Evolutionary conservation across 2,888 invertebrate genomes (phyloP), one percentile per base, ranked within the genome.

Genomic region (Drosophila nr. perissopoda): DNA sequence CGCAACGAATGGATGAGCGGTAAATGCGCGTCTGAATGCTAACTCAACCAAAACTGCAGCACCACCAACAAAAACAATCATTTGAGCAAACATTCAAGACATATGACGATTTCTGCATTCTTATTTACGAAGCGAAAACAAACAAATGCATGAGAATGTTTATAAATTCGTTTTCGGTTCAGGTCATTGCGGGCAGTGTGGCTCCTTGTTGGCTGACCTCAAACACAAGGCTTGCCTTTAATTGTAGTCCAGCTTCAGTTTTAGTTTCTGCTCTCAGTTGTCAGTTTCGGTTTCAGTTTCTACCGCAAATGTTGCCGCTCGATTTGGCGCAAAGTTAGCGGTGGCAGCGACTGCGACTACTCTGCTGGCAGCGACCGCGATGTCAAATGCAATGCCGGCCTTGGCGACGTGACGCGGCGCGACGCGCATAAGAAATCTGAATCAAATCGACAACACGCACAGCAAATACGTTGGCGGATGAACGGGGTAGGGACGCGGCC

Each of bases 361-460:
- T 60, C 45, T 61, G 31, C 38, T 29, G 40, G 52, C 64, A 29
- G 53, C 68, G 57, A 58, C 61, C 11, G 64, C 61, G 73, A 56
- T 74, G 81, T 70, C 78, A 67, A 63, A 63, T 57, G 76, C 65
- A 59, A 40, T 38, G 80, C 42, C 71, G 82, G 73, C 80, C 85
- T 83, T 83, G 82, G 77, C 69, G 81, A 81, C 72, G 70, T 70
- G 76, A 67, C 73, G 77, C 69, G 81, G 79, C 75, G 75, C 74
- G 72, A 67, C 72, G 72, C 71, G 73, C 83, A 83, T 84, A 83
- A 83, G 84, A 82, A 84, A 82, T 76, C 77, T 68, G 86, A 86
- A 79, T 79, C 77, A 82, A 86, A 83, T 83, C 81, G 84, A 82
- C 75, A 81, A 72, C 73, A 86, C 84, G 82, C 86, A 86, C 82